Conservation (phyloP, 2,797 vertebrate genomes). For the Ibycter americanus region DNA sequence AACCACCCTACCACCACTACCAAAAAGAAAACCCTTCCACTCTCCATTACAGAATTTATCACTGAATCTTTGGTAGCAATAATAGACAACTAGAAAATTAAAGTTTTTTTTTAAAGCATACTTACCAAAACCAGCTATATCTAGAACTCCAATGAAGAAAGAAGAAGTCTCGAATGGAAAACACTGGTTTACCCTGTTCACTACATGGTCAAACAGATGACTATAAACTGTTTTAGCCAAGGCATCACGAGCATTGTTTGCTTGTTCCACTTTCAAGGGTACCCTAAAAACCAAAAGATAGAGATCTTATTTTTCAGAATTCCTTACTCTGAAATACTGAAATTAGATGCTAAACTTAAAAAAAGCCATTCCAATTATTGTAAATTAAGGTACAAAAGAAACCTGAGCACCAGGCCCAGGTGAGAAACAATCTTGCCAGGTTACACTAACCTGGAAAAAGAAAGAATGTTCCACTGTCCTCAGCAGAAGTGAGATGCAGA, state of each 20-base stretch:
- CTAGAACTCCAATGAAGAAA: constrained; percentile 95
- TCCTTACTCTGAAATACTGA: background rate
- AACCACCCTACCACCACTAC: background rate
- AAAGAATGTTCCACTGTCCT: background rate
- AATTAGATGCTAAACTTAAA: background rate
- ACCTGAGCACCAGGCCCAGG: background rate
- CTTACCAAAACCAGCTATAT: constrained; percentile 96
- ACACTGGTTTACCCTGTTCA: constrained; percentile 94
- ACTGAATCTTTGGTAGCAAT: background rate
- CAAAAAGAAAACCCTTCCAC: background rate
- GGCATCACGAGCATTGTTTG: constrained; percentile 93
- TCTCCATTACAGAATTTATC: background rate
- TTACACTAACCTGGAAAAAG: background rate
- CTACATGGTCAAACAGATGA: constrained; percentile 95
- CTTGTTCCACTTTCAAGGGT: constrained; percentile 96
- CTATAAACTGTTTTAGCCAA: constrained; percentile 95
- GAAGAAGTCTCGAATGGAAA: constrained; percentile 93
- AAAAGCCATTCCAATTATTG: background rate
- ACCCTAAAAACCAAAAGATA: constrained; percentile 78
- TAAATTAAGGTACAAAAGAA: background rate
- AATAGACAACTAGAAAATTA: background rate
- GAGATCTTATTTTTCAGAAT: background rate
- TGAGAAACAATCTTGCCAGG: background rate
- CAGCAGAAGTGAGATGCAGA: background rate
- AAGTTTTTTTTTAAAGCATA: background rate